These are phyloP conservation scores for Romanomermis culicivorax DNA, from an alignment of 2,888 invertebrate genomes.

Conservation along the genomic window DNA sequence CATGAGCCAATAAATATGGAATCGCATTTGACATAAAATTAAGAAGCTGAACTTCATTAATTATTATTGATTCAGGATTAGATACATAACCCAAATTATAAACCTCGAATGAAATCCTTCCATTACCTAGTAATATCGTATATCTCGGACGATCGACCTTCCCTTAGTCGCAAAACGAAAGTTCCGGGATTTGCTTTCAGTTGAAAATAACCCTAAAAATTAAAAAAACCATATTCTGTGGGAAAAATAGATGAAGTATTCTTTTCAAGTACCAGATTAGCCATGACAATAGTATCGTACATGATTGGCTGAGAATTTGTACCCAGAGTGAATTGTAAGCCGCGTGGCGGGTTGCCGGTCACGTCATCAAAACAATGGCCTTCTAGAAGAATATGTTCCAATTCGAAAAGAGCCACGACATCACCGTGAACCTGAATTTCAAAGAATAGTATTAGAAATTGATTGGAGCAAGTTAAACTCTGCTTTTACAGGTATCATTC, in stretches of 20 bases:
- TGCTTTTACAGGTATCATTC: too few relatives aligned
- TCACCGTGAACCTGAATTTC: conserved; percentile 26
- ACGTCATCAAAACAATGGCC: conserved; percentile 79
- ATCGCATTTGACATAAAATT: too few relatives aligned
- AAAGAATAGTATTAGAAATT: conserved; percentile 10
- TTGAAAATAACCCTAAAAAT: conserved; percentile 65
- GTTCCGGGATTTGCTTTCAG: conserved; percentile 92
- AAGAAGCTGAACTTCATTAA: too few relatives aligned
- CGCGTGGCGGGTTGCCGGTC: conserved; percentile 75
- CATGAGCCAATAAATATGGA: too few relatives aligned
- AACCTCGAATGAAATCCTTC: too few relatives aligned
- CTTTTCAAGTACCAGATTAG: conserved; percentile 54
- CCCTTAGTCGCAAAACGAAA: conserved; percentile 66
- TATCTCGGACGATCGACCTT: conserved; percentile 79
- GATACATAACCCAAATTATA: too few relatives aligned
- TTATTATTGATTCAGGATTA: too few relatives aligned
- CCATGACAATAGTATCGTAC: conserved; percentile 99
- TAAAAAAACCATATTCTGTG: neutral
- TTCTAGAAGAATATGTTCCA: conserved; percentile 79
- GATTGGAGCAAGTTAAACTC: too few relatives aligned
- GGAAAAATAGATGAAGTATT: too few relatives aligned
- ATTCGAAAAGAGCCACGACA: conserved; percentile 63
- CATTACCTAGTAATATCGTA: conserved; percentile 51
- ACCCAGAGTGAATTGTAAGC: conserved; percentile 83
- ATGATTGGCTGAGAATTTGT: conserved; percentile 42